phyloP scores from a whole-genome alignment of 1,140 invertebrate species.

The Colletes latitarsis region DNA sequence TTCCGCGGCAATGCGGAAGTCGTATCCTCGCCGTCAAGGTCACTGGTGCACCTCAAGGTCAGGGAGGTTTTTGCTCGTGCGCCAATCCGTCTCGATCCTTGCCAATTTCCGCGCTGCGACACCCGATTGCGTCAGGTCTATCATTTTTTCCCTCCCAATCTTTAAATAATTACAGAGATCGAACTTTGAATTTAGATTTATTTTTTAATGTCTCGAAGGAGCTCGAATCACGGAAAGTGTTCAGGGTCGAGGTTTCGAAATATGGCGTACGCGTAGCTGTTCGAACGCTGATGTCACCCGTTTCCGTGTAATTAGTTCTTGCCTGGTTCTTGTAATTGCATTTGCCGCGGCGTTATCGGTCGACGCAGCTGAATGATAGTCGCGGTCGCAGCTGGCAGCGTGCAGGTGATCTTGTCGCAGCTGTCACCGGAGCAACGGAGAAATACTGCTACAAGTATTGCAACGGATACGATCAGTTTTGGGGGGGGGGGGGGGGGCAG shows the following conservation, averaged over 20 bases:
- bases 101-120: slow-evolving; percentile 42
- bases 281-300: slow-evolving; percentile 7
- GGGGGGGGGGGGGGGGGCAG: background rate
- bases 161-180: too few relatives aligned
- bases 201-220: too few relatives aligned
- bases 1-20: slow-evolving; percentile 47
- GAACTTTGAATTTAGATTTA: too few relatives aligned
- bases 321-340: background rate
- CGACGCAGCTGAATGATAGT: slow-evolving; percentile 9
- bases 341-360: slow-evolving; percentile 3
- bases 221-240: too few relatives aligned
- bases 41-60: slow-evolving; percentile 39
- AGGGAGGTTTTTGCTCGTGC: slow-evolving; percentile 35
- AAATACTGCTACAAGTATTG: background rate
- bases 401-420: slow-evolving; percentile 24
- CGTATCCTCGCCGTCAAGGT: slow-evolving; percentile 32
- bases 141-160: background rate
- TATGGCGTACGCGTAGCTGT: background rate
- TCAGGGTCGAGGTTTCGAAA: too few relatives aligned
- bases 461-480: background rate
- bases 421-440: background rate
- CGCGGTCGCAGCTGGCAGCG: slow-evolving; percentile 14
- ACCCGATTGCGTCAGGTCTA: background rate
- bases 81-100: slow-evolving; percentile 35
- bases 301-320: slow-evolving; percentile 17